Evolutionary conservation across 1,140 invertebrate species (phyloP), one percentile per base, ranked within the genome.

Genomic region (Aphelenchoides avenae): DNA sequence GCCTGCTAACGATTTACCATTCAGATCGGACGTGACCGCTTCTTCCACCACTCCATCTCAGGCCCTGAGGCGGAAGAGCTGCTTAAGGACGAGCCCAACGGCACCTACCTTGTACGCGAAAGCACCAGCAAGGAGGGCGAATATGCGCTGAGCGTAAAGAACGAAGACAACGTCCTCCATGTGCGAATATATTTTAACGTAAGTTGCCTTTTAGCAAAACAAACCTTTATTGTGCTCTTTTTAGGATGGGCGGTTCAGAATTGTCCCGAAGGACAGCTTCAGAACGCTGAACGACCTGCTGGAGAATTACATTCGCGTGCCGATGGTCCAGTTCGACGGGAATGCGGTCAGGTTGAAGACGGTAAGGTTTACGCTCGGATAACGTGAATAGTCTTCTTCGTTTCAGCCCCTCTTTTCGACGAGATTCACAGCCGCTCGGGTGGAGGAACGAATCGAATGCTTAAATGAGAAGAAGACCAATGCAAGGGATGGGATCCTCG

Each of bases 81-180:
- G 29, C 31, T 68, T 33, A 41, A 39, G 29, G 44, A 61, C 6
- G 58, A 71, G 41, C 40, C 62, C 9, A 59, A 61, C 30, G 65
- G 65, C 27, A 71, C 68, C 1, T 68, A 71, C 52, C 27, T 68
- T 5, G 41, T 68, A 39, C 30, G 65, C 13, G 62, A 68, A 34
- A 57, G 43, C 36, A 39, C 64, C n/a, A n/a, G n/a, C n/a, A n/a
- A n/a, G n/a, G n/a, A n/a, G n/a, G 62, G 65, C 0, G 65, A 71
- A 54, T 67, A 55, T 44, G 65, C 68, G 27, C 11, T 67, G 1
- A 63, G 68, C 27, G 65, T 57, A 11, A 71, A 72, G 29, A 68
- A 24, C 44, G n/a, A n/a, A n/a, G 41, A 66, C 29, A 42, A 68
- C 7, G 59, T 70, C 40, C 13, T 67, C 3, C 65, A 67, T 43